phyloP scores from a whole-genome alignment of 2,888 invertebrate species.

The Cosmia pyralina region DNA sequence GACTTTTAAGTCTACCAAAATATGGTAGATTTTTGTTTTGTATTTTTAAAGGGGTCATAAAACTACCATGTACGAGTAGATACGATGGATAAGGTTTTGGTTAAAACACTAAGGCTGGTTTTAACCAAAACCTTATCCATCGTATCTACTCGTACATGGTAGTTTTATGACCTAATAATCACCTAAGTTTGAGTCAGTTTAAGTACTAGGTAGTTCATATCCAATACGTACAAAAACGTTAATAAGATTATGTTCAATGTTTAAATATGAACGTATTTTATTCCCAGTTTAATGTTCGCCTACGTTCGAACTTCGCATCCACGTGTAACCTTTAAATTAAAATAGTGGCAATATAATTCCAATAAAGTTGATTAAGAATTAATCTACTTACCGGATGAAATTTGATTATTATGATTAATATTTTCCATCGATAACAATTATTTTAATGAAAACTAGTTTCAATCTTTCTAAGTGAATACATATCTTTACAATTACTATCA shows the following conservation, averaged over 20 bases:
- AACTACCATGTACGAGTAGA: too few relatives aligned
- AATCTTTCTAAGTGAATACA: too few relatives aligned
- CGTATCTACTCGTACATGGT: too few relatives aligned
- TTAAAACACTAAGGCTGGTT: too few relatives aligned
- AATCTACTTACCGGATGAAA: background rate
- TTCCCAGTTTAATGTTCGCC: background rate
- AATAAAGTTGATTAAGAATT: conserved; percentile 1
- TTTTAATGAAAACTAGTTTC: background rate
- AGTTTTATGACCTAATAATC: too few relatives aligned
- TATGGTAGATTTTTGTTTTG: too few relatives aligned
- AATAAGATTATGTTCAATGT: background rate
- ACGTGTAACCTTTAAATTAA: conserved; percentile 41
- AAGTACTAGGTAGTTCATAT: background rate
- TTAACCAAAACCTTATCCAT: too few relatives aligned
- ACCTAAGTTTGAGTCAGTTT: background rate
- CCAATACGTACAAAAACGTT: conserved; percentile 10
- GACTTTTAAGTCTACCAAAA: too few relatives aligned
- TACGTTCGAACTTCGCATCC: conserved; percentile 9
- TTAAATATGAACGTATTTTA: conserved; percentile 11
- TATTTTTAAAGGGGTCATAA: too few relatives aligned
- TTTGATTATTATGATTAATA: background rate
- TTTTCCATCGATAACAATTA: too few relatives aligned
- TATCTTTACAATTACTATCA: too few relatives aligned
- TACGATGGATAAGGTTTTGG: too few relatives aligned
- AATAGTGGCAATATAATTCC: conserved; percentile 1